Conservation (phyloP, 2,888 invertebrate species). For the Phaedon cochleariae region DNA sequence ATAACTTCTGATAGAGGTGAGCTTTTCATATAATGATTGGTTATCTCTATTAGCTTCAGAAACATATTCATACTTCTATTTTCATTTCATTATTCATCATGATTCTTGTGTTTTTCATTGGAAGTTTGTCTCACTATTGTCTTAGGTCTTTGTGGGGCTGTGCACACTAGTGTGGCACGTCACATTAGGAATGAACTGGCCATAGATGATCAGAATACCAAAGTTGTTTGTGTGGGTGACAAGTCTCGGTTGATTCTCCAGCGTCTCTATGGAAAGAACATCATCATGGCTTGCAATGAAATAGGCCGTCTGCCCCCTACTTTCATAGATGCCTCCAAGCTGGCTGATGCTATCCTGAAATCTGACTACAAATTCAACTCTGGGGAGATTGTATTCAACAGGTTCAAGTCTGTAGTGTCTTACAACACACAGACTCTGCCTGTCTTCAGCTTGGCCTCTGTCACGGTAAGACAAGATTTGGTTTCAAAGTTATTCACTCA, state of each 20-base stretch:
- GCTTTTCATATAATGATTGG: background rate
- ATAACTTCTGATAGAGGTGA: conserved; percentile 93
- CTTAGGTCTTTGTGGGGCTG: conserved; percentile 93
- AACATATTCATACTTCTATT: too few relatives aligned
- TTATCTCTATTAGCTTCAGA: too few relatives aligned
- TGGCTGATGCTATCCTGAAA: conserved; percentile 83
- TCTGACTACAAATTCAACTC: conserved; percentile 84
- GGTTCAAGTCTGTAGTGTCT: conserved; percentile 93
- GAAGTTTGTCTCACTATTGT: too few relatives aligned
- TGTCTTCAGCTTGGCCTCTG: conserved; percentile 80
- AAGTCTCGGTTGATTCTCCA: conserved; percentile 88
- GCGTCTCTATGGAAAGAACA: conserved; percentile 79
- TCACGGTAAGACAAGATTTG: conserved; percentile 67
- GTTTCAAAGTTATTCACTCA: background rate
- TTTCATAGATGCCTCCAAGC: conserved; percentile 87
- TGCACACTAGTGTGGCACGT: conserved; percentile 91
- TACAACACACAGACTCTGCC: conserved; percentile 84
- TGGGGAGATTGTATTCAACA: conserved; percentile 93
- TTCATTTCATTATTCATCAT: too few relatives aligned
- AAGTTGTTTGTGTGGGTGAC: conserved; percentile 93
- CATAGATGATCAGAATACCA: conserved; percentile 67
- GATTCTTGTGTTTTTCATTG: too few relatives aligned
- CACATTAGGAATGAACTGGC: conserved; percentile 76
- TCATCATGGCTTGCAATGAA: conserved; percentile 86
- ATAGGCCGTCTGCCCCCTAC: conserved; percentile 94